Evolutionary conservation across 2,888 invertebrate species (phyloP).

Genomic region (Idaea straminata): DNA sequence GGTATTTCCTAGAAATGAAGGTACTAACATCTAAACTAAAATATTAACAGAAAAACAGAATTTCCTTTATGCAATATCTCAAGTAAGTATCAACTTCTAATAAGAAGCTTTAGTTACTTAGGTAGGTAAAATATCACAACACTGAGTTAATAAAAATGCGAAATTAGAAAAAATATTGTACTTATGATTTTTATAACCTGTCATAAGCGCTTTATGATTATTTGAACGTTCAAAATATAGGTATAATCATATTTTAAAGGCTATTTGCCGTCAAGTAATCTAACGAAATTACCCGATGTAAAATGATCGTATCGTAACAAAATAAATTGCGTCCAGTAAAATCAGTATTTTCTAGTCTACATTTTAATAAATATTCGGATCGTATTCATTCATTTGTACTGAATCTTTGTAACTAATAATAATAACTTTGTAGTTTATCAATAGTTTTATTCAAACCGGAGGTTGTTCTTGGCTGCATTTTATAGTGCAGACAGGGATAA

Average conservation of each 20-base stretch:
- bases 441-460: no score
- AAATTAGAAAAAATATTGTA: conserved; percentile 73
- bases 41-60: no score
- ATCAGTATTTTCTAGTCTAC: conserved; percentile 19
- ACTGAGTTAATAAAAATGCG: conserved; percentile 18
- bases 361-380: conserved; percentile 17
- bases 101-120: background rate
- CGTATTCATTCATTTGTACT: conserved; percentile 10
- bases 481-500: no score
- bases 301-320: conserved; percentile 42
- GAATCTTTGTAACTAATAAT: background rate
- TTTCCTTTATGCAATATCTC: no score
- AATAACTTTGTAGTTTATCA: no score
- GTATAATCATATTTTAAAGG: conserved; percentile 68
- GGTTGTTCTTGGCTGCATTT: no score
- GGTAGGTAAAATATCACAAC: background rate
- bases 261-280: conserved; percentile 58
- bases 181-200: conserved; percentile 63
- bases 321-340: conserved; percentile 37
- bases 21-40: no score
- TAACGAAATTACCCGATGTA: conserved; percentile 50
- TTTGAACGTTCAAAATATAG: conserved; percentile 66
- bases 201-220: conserved; percentile 73
- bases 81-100: no score
- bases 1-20: no score